Evolutionary conservation across 2,113 vertebrate species (phyloP).

Genomic region (Axis porcinus): DNA sequence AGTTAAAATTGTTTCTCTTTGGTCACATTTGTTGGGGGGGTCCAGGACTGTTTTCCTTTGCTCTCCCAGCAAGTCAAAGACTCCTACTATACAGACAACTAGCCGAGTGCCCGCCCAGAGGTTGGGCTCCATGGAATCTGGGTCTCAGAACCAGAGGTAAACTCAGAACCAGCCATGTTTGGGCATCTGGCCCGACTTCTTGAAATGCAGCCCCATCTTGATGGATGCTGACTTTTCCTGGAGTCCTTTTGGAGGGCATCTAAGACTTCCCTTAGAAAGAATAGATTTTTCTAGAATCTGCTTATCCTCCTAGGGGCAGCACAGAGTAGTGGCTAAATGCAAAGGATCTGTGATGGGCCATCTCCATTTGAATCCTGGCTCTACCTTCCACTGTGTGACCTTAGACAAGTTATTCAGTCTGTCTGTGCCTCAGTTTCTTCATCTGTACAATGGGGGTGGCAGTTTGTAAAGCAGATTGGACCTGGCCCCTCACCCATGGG

Average conservation of each 20-base stretch:
- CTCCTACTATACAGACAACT: neutral
- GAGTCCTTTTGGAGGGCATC: neutral
- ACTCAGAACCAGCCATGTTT: neutral
- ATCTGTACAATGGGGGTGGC: neutral
- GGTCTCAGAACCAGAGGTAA: neutral
- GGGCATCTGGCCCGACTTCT: neutral
- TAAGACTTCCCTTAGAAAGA: neutral
- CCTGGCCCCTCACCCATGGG: neutral
- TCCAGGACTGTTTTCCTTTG: neutral
- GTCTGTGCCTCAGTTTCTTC: neutral
- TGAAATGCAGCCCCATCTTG: neutral
- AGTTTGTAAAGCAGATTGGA: too few relatives aligned
- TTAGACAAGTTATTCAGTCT: neutral
- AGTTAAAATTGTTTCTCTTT: neutral
- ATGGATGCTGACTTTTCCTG: neutral
- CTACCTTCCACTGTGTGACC: neutral
- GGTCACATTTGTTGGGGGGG: neutral
- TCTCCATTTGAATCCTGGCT: neutral
- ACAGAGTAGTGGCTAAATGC: neutral
- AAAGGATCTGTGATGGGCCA: neutral
- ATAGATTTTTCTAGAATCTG: neutral
- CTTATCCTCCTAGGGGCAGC: neutral
- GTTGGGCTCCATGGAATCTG: neutral
- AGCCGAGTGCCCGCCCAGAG: fast-evolving
- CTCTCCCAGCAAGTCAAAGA: neutral